Evolutionary conservation across 2,113 vertebrate species (phyloP).

Genomic region (Tychaedon coryphoeus): DNA sequence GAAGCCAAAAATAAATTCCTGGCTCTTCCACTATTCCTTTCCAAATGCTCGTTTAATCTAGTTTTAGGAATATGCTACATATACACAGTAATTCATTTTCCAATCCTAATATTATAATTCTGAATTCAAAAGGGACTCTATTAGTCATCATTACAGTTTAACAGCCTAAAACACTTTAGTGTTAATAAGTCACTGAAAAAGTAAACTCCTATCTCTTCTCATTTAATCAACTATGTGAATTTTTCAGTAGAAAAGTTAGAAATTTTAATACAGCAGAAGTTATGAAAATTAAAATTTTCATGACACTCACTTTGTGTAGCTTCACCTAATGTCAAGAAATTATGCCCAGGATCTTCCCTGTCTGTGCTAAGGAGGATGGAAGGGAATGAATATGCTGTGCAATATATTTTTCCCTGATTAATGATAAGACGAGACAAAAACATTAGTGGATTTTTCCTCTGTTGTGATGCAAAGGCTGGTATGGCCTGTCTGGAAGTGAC

Average conservation of each 20-base stretch:
- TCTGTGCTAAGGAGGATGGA: not conserved
- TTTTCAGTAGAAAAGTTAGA: not conserved
- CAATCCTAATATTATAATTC: not conserved
- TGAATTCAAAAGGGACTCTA: constrained; percentile 25
- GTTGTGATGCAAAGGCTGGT: not conserved
- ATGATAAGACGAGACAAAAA: not conserved
- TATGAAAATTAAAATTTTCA: not conserved
- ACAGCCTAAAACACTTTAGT: not conserved
- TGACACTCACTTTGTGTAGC: not conserved
- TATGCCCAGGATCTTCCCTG: not conserved
- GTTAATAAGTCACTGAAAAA: constrained; percentile 2
- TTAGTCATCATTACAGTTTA: constrained; percentile 33
- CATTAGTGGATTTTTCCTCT: not conserved
- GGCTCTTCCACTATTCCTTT: not conserved
- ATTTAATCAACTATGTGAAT: not conserved
- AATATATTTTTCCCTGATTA: not conserved
- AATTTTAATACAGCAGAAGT: not conserved
- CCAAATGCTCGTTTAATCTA: not conserved
- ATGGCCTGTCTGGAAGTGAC: not conserved
- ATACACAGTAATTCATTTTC: not conserved
- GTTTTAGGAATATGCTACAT: not conserved
- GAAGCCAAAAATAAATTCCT: not conserved
- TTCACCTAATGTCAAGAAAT: not conserved
- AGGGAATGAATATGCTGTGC: not conserved
- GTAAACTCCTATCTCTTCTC: not conserved